Conservation (phyloP, 2,113 vertebrate genomes). For the Callopanchax toddi region DNA sequence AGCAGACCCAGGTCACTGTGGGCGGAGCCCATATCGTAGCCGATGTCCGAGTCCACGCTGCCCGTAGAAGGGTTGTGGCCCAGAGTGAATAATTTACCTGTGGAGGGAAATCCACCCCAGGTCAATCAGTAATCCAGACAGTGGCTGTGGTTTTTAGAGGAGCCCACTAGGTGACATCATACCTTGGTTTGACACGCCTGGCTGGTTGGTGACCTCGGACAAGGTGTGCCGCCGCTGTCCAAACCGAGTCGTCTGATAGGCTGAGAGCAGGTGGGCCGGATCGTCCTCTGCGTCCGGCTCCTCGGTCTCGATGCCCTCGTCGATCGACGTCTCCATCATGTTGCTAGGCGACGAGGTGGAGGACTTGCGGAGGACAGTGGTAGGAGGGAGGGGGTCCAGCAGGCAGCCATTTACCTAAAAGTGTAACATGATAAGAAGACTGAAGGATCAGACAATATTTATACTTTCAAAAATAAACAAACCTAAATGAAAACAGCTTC, state of each 20-base stretch:
- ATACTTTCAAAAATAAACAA: background rate
- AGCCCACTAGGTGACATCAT: background rate
- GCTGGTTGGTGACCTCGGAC: slow-evolving; percentile 92
- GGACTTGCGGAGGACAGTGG: slow-evolving; percentile 85
- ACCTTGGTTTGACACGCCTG: slow-evolving; percentile 86
- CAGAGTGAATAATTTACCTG: slow-evolving; percentile 89
- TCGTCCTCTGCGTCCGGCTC: slow-evolving; percentile 89
- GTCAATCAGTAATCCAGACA: slow-evolving; percentile 1
- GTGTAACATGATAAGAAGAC: background rate
- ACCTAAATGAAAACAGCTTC: no score
- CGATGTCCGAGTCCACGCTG: slow-evolving; percentile 88
- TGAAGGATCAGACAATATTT: background rate
- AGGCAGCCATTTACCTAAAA: slow-evolving; percentile 92
- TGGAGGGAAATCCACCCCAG: background rate
- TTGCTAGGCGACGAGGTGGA: slow-evolving; percentile 91
- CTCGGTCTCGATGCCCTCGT: slow-evolving; percentile 94
- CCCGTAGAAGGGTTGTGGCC: slow-evolving; percentile 90
- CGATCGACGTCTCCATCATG: slow-evolving; percentile 98
- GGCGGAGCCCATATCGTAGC: slow-evolving; percentile 89
- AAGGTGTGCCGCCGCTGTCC: slow-evolving; percentile 94
- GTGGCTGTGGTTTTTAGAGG: background rate
- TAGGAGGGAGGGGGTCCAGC: slow-evolving; percentile 90
- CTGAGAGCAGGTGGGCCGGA: slow-evolving; percentile 83
- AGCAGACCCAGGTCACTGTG: slow-evolving; percentile 89
- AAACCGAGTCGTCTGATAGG: slow-evolving; percentile 87